A percentile compares a stretch with the other conserved stretches of the same genome.
These are phyloP conservation scores for Arothron firmamentum DNA, from an alignment of 2,113 vertebrate genomes.

Conservation along the genomic window DNA sequence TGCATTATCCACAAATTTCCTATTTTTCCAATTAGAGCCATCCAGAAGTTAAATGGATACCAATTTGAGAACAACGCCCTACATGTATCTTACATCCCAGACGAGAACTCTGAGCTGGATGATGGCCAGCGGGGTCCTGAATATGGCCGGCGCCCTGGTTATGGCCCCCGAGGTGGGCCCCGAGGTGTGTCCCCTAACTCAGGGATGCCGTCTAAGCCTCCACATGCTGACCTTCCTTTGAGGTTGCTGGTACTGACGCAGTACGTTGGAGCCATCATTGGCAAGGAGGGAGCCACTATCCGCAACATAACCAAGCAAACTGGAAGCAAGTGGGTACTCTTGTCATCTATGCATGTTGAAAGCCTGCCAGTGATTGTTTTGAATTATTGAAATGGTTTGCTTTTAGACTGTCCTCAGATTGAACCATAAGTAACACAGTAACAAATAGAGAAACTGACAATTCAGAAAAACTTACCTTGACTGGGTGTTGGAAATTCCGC, in stretches of 20 bases:
- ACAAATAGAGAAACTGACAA: too few relatives aligned
- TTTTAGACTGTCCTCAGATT: too few relatives aligned
- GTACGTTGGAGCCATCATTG: conserved; percentile 93
- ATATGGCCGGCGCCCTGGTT: conserved; percentile 82
- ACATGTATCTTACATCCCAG: conserved; percentile 91
- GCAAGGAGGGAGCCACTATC: conserved; percentile 94
- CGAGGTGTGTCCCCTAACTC: conserved; percentile 81
- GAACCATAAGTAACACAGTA: too few relatives aligned
- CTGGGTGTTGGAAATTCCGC: too few relatives aligned
- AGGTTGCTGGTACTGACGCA: conserved; percentile 93
- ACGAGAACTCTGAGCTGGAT: conserved; percentile 78
- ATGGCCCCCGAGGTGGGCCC: conserved; percentile 76
- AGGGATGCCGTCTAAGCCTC: conserved; percentile 80
- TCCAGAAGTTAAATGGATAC: conserved; percentile 93
- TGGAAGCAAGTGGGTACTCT: conserved; percentile 87
- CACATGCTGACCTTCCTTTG: conserved; percentile 87
- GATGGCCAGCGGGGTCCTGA: conserved; percentile 77
- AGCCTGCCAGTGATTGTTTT: neutral
- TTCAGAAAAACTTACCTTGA: too few relatives aligned
- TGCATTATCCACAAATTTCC: neutral
- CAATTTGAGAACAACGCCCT: conserved; percentile 88
- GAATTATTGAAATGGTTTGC: too few relatives aligned
- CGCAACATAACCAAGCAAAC: conserved; percentile 96
- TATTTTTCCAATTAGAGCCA: conserved; percentile 75
- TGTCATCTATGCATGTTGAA: neutral